Percentiles rank a stretch among this genome's conserved stretches.
These are phyloP conservation scores for Achlya flavicornis DNA, from an alignment of 2,888 invertebrate genomes.

Conservation along the genomic window DNA sequence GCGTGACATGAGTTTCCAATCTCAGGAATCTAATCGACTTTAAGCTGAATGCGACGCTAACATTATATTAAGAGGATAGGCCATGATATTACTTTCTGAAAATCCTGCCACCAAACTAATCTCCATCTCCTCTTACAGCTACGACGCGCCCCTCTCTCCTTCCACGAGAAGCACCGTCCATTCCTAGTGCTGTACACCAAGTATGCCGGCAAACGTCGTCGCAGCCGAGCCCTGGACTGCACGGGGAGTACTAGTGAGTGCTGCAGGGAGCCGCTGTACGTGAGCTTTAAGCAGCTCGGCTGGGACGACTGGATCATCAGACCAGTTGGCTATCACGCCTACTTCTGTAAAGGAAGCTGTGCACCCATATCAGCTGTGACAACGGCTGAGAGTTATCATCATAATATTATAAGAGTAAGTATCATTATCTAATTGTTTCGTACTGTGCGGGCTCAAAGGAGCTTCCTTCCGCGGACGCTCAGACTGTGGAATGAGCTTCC, in stretches of 20 bases:
- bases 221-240: conserved; percentile 87
- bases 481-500: too few species aligned
- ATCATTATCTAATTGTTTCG: neutral
- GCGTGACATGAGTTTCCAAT: too few species aligned
- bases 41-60: too few species aligned
- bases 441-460: too few species aligned
- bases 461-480: too few species aligned
- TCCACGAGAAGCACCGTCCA: conserved; percentile 87
- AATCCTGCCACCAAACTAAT: too few species aligned
- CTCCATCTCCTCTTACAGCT: conserved; percentile 60
- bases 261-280: conserved; percentile 91
- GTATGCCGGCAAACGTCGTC: conserved; percentile 86
- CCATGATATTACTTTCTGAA: too few species aligned
- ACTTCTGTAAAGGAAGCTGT: conserved; percentile 93
- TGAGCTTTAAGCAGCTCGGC: conserved; percentile 92
- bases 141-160: conserved; percentile 87
- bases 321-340: conserved; percentile 93
- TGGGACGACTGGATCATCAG: conserved; percentile 95
- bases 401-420: conserved; percentile 89
- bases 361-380: conserved; percentile 88
- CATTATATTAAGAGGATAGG: too few species aligned
- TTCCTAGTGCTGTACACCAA: conserved; percentile 92
- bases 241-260: conserved; percentile 87
- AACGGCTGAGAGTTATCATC: conserved; percentile 84
- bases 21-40: too few species aligned